Base-by-base conservation (phyloP, 2,888 invertebrate species). In the Nomada ferruginata region DNA sequence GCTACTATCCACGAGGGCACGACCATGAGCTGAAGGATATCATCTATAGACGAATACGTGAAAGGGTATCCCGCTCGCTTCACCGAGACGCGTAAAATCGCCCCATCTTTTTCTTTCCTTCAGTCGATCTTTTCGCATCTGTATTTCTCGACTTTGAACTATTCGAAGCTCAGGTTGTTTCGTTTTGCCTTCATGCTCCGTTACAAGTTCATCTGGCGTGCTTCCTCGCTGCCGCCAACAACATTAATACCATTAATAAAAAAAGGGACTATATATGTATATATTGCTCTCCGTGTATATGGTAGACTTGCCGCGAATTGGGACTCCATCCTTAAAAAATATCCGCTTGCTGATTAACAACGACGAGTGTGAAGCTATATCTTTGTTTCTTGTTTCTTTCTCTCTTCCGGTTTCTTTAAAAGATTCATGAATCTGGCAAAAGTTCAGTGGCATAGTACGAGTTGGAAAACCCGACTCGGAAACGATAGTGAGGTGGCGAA, bases 11-110 rank as follows among this genome's bases (percentile, higher is more conserved):
- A 88, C 89, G 88, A 89, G 87, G 82, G 84, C 84, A 87, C 85
- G 84, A 47, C 88, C 20, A 23, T 82, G 89, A 91, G 90, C 88
- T 91, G 90, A 90, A 90, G 91, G 92, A 89, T 92, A 91, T 91
- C 92, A 90, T 90, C 91, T 90, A 89, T 90, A 89, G 91, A 89
- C 85, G 89, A 82, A 84, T 81, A 81, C 74, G 75, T 71, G 87
- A 83, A 86, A 85, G 83, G 85, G 88, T 83, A 88, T 87, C 85
- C 84, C 89, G 87, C 86, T 87, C 85, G 86, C 66, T 65, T 73
- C 74, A 74, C 61, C 73, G 83, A 78, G 80, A 83, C 85, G 81
- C 77, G 76, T 84, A 85, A 83, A 83, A 84, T 77, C 76, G 76
- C 73, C 76, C 73, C 71, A 80, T 79, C 71, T 79, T 73, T 75